Percentiles rank a stretch among this genome's conserved stretches.
phyloP scores from a whole-genome alignment of 1,140 invertebrate species.

The Drosophila leontia region DNA sequence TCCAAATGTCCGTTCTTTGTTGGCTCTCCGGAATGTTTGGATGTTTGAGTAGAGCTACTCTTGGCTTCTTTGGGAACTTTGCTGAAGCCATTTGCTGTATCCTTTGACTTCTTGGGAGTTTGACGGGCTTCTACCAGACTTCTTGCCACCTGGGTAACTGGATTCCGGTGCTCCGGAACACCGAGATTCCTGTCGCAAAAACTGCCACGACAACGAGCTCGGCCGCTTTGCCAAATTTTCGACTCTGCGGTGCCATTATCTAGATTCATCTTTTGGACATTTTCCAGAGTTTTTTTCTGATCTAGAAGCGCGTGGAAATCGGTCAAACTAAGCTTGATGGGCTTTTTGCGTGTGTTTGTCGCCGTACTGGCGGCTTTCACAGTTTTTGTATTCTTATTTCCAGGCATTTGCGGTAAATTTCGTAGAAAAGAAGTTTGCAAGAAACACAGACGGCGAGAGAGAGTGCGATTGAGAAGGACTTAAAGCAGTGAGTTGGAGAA shows the following conservation, averaged over 20 bases:
- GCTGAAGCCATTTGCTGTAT: neutral
- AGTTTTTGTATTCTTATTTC: slow-evolving; percentile 5
- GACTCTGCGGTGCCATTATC: neutral
- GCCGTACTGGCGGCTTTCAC: neutral
- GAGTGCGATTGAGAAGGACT: no score
- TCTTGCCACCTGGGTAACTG: neutral
- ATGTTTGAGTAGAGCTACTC: neutral
- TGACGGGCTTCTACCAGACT: neutral
- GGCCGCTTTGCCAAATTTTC: no score
- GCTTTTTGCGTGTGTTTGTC: slow-evolving; percentile 11
- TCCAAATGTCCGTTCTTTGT: neutral
- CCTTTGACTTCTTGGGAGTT: neutral
- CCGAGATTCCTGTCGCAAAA: neutral
- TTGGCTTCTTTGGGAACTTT: neutral
- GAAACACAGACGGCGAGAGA: neutral
- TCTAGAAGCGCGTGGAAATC: slow-evolving; percentile 26
- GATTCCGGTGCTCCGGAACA: neutral
- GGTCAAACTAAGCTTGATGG: slow-evolving; percentile 4
- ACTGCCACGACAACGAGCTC: slow-evolving; percentile 4
- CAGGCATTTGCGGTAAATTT: slow-evolving; percentile 28
- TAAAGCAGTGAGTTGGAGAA: neutral
- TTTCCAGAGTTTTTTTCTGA: neutral
- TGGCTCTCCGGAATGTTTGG: neutral
- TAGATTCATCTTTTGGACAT: neutral
- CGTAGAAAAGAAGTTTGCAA: neutral